These are phyloP conservation scores for Trachops cirrhosus DNA, from an alignment of 2,797 vertebrate genomes.

Conservation along the genomic window DNA sequence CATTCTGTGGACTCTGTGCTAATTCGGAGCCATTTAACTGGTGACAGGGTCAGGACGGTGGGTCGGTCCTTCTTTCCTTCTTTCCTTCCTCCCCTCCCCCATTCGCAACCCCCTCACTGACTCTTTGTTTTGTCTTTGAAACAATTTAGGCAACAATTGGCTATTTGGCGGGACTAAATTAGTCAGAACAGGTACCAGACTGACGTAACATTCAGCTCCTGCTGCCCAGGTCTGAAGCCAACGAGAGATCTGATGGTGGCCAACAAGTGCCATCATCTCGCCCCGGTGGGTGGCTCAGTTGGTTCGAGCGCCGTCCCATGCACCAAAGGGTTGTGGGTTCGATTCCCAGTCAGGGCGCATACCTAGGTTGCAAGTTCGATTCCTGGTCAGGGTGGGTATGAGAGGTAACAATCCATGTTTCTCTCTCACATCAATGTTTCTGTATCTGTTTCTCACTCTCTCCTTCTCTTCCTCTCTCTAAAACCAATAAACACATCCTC, in stretches of 20 bases:
- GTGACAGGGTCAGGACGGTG: background rate
- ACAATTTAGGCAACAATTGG: constrained; percentile 34
- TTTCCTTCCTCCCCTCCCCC: too few relatives aligned
- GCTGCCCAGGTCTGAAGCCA: background rate
- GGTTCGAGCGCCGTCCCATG: background rate
- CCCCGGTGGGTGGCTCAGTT: background rate
- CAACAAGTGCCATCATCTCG: background rate
- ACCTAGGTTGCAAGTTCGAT: background rate
- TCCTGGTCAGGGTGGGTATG: too few relatives aligned
- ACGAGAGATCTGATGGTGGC: background rate
- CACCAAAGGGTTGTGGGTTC: background rate
- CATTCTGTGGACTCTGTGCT: background rate
- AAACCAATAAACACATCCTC: background rate
- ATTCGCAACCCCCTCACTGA: background rate
- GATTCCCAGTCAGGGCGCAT: background rate
- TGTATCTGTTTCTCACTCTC: background rate
- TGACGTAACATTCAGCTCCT: constrained; percentile 46
- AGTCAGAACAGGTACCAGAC: constrained; percentile 28
- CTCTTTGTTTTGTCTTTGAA: background rate
- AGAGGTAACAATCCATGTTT: background rate
- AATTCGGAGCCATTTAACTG: background rate
- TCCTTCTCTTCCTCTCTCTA: background rate
- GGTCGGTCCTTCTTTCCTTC: background rate
- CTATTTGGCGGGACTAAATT: background rate
- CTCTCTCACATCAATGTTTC: background rate